Evolutionary conservation across 1,140 invertebrate species (phyloP), one percentile per base, ranked within the genome.

Genomic region (Dreissena polymorpha): DNA sequence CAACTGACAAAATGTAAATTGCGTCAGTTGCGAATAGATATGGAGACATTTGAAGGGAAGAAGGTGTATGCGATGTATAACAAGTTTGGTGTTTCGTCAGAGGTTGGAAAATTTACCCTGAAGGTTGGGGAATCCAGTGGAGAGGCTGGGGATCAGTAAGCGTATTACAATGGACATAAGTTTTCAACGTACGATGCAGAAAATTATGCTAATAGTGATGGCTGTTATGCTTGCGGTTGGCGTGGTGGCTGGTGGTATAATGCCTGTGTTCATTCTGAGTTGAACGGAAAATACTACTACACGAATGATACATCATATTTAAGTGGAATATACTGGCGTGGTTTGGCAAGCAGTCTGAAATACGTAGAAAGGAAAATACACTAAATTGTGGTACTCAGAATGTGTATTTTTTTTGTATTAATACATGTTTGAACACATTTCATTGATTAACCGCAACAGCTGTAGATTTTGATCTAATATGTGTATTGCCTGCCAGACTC

Each of bases 201-300:
- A 16, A 74, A 74, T 18, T 50, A 74, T 74, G 23, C 16, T 12
- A 10, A 10, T 25, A 21, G 21, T 10, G 7, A 16, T 25, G 12
- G 14, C 18, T 60, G 29, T 25, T 73, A 55, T 49, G 72, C 72
- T 23, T 0, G 10, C 27, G 3, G 23, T 18, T 74, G 63, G 16
- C 10, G 18, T n/a, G 72, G 51, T 57, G 72, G 51, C 29, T 74
- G 72, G 72, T 74, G 72, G 72, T 74, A 60, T 39, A 60, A 57
- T 29, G 0, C 10, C 27, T 74, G 72, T 18, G 18, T 29, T 57
- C n/a, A 16, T 53, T 14, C 69, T 1, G 23, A 71, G 49, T 25
- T 71, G 16, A 71, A 50, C 25, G 69, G 69, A 0, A 18, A 51
- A 7, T 71, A 71, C 39, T 25, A 67, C 21, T 14, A 18, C 29